phyloP scores from a whole-genome alignment of 1,140 invertebrate species.

The Drosophila ananassae region DNA sequence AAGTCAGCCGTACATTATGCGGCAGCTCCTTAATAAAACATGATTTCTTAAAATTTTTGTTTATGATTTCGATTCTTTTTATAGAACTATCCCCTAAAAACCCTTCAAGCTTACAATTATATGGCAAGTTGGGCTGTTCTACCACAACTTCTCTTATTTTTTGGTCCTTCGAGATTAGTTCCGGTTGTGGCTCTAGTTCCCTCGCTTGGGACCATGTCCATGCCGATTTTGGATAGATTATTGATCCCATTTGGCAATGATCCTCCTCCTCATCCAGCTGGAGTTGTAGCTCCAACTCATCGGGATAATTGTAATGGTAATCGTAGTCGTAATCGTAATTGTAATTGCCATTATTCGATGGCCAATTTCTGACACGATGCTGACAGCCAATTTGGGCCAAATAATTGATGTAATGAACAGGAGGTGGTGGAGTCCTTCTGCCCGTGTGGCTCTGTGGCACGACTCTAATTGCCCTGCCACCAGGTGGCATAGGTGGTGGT shows the following conservation, averaged over 20 bases:
- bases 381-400: conserved; percentile 70
- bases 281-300: conserved; percentile 6
- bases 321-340: conserved; percentile 12
- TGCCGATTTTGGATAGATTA: conserved; percentile 32
- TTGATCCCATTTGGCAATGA: conserved; percentile 24
- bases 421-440: neutral
- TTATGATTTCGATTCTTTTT: too few relatives aligned
- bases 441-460: too few relatives aligned
- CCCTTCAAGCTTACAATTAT: too few relatives aligned
- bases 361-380: conserved; percentile 60
- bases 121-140: too few relatives aligned
- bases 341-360: conserved; percentile 32
- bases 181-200: neutral
- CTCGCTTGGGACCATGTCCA: conserved; percentile 7
- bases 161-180: too few relatives aligned
- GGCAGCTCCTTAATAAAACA: too few relatives aligned
- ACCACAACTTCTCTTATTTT: too few relatives aligned
- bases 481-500: too few relatives aligned
- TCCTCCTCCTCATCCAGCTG: conserved; percentile 9
- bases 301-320: conserved; percentile 4
- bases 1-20: too few relatives aligned
- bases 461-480: neutral
- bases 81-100: too few relatives aligned
- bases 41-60: too few relatives aligned
- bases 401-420: conserved; percentile 62